phyloP scores from a whole-genome alignment of 2,888 invertebrate species.

The Dynastes maya region DNA sequence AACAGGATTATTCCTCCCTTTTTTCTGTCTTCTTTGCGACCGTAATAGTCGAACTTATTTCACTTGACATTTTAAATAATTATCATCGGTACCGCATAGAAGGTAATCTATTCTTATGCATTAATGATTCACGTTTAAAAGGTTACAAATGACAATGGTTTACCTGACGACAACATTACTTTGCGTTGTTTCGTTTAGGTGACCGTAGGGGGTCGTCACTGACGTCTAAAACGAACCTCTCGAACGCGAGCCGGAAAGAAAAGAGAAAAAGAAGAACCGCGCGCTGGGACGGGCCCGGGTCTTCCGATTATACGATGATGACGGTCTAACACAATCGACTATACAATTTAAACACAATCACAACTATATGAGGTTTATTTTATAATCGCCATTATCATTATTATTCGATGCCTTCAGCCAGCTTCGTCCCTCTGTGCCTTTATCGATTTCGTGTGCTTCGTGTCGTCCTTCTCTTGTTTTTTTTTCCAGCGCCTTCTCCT shows the following conservation, averaged over 20 bases:
- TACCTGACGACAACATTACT: conserved; percentile 55
- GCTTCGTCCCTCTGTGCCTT: conserved; percentile 3
- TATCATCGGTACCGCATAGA: no score
- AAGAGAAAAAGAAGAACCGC: not conserved
- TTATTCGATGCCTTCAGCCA: conserved; percentile 16
- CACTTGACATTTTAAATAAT: conserved; percentile 4
- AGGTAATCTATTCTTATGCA: conserved; percentile 12
- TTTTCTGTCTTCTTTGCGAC: no score
- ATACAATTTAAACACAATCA: conserved; percentile 47
- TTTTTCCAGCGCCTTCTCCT: no score
- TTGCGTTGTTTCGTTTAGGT: conserved; percentile 54
- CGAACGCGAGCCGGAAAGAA: not conserved
- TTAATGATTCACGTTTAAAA: conserved; percentile 35
- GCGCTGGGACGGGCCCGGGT: not conserved
- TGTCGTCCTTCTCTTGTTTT: conserved; percentile 15
- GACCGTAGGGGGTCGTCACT: conserved; percentile 51
- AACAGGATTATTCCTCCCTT: no score
- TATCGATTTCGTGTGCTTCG: not conserved
- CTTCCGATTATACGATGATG: not conserved
- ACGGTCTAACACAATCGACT: conserved; percentile 48
- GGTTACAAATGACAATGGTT: conserved; percentile 55
- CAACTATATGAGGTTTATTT: conserved; percentile 42
- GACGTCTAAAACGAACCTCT: conserved; percentile 26
- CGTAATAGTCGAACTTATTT: not conserved
- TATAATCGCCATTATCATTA: conserved; percentile 31